Base-by-base conservation (phyloP, 2,888 invertebrate species). In the Furcula furcula region DNA sequence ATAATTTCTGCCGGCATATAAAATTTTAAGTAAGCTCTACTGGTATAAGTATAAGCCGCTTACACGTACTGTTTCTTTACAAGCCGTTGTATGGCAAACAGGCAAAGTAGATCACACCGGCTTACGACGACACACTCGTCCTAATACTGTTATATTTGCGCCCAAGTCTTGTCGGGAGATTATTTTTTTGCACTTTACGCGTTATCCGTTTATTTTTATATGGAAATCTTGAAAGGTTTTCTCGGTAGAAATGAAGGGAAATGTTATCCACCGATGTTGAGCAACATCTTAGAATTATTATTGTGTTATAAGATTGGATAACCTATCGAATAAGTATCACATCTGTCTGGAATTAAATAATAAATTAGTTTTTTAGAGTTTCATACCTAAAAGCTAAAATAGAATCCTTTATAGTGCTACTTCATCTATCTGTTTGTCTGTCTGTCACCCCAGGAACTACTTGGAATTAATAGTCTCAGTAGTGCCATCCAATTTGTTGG, bases 21-120 rank as follows among this genome's bases (percentile, higher is more conserved):
- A 44, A 29, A 28, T 40, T 39, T 34, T 42, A 55, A 53, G 40
- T 31, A 43, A 43, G 36, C 25, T 34, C 30, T 45, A 46, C 48
- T 44, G 45, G 48, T n/a, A n/a, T n/a, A n/a, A 34, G 26, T 40
- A 28, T 51, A 54, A 58, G 58, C 43, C 30, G 58, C 45, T 47
- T 52, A 56, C 13, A 26, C 12, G 40, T n/a, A 27, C 34, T 46
- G 20, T 41, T 31, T 34, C 35, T 42, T 45, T 40, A 34, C 38
- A 40, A 29, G 22, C 15, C 16, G 22, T 16, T 15, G 28, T 29
- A 30, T 31, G 26, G 21, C 33, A 44, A 52, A 42, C 33, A 32
- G 37, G 48, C 27, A 52, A 56, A 54, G 37, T 56, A 37, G 46
- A 57, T 56, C 43, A 42, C 34, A 21, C 11, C 16, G 39, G 56